These are phyloP conservation scores for Caenorhabditis imperialis DNA, from an alignment of 2,888 invertebrate species.

Conservation along the genomic window DNA sequence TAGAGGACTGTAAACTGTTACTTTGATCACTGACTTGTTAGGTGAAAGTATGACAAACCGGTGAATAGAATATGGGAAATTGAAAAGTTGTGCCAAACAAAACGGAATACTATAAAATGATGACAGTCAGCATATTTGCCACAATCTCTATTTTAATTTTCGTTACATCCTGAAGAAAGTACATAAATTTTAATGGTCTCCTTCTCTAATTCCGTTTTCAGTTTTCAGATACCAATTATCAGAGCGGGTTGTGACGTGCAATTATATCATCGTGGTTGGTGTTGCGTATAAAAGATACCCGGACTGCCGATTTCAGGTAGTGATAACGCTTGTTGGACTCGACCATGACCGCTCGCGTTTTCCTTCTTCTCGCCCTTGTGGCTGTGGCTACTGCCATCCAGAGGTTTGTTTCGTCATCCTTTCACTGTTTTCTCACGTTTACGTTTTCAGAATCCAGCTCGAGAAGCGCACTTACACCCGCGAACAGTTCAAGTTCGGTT, in stretches of 20 bases:
- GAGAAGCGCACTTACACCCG: constrained; percentile 55
- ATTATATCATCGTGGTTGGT: constrained; percentile 42
- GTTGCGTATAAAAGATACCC: constrained; percentile 40
- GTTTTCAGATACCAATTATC: constrained; percentile 42
- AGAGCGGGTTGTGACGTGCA: constrained; percentile 43
- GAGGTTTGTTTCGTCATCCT: constrained; percentile 22
- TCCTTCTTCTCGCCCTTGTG: constrained; percentile 53
- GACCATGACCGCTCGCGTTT: constrained; percentile 50
- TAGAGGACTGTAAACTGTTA: constrained; percentile 13
- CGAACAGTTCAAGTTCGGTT: constrained; percentile 56
- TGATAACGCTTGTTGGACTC: constrained; percentile 45
- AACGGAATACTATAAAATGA: no score
- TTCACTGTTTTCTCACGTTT: not conserved
- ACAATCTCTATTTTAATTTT: no score
- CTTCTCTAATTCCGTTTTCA: constrained; percentile 14
- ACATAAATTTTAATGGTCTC: constrained; percentile 19
- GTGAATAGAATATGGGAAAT: no score
- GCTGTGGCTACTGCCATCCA: constrained; percentile 48
- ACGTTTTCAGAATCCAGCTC: constrained; percentile 60
- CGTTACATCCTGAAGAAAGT: constrained; percentile 16
- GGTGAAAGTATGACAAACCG: no score
- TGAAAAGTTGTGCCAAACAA: no score
- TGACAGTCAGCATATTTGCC: no score
- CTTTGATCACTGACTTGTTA: constrained; percentile 22
- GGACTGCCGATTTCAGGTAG: constrained; percentile 21